phyloP scores from a whole-genome alignment of 2,113 vertebrate species.

The Sphaerodactylus townsendi region DNA sequence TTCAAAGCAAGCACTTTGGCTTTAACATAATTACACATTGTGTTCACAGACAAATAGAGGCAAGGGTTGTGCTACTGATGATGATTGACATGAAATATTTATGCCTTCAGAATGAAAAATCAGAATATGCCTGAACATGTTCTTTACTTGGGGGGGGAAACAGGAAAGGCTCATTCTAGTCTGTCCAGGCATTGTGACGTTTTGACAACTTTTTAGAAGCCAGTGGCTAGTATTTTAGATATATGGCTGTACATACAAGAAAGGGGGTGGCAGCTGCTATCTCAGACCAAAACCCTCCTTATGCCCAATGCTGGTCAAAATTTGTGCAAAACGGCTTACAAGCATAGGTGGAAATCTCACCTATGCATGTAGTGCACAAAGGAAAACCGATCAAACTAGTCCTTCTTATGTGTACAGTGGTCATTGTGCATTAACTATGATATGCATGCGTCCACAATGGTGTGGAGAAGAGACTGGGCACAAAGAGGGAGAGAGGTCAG shows the following conservation, averaged over 20 bases:
- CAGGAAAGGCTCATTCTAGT: not conserved
- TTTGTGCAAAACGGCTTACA: not conserved
- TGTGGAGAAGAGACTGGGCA: too few species aligned
- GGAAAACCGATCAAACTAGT: not conserved
- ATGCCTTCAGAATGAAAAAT: not conserved
- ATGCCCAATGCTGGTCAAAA: not conserved
- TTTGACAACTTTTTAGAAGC: not conserved
- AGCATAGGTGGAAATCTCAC: not conserved
- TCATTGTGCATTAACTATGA: too few species aligned
- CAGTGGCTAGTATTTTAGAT: not conserved
- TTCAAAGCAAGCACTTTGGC: slow-evolving; percentile 5
- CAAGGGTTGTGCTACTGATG: not conserved
- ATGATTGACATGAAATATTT: slow-evolving; percentile 29
- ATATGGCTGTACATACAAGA: not conserved
- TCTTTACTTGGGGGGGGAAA: not conserved
- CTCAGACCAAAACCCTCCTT: not conserved
- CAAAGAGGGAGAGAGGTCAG: not conserved
- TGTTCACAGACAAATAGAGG: slow-evolving; percentile 10
- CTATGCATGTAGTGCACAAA: not conserved
- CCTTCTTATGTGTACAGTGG: not conserved
- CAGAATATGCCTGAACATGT: slow-evolving; percentile 8
- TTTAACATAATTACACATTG: slow-evolving; percentile 17
- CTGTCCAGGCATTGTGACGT: not conserved
- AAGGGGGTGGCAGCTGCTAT: not conserved
- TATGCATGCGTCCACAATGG: not conserved